Conservation (phyloP, 2,113 vertebrate species). For the human (Homo sapiens) region GRCh38 chrX:74625001-74625500, state of each 20-base stretch:
- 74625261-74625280: neutral
- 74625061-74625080: neutral
- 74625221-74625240: conserved; percentile 5
- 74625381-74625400: conserved; percentile 5
- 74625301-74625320: neutral
- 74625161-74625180: neutral
- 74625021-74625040: neutral
- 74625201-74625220: conserved; percentile 13
- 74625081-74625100: neutral
- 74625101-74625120: neutral
- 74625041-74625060: neutral
- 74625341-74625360: neutral
- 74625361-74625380: neutral
- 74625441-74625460: neutral
- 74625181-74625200: neutral
- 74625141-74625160: neutral
- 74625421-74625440: neutral
- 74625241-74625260: neutral
- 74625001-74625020: neutral
- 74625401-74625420: neutral
- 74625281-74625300: neutral
- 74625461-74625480: neutral
- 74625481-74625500: neutral
- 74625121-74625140: neutral
- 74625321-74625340: neutral